Conservation (phyloP, 92 coral and sea anemone genomes). For the Epizoanthus fatuus region DNA sequence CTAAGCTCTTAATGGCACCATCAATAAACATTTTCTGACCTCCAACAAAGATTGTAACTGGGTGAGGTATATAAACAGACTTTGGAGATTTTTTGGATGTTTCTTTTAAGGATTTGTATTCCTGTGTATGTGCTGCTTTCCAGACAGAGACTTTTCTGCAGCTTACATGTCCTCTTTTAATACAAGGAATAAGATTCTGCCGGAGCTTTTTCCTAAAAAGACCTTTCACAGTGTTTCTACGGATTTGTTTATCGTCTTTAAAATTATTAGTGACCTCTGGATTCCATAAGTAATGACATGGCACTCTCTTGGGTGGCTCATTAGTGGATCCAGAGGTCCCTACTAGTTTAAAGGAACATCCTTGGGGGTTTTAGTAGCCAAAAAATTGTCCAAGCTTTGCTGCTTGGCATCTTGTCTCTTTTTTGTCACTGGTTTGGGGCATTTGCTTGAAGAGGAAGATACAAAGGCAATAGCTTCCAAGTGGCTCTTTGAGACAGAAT, state of each 20-base stretch:
- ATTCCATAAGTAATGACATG: constrained; percentile 51
- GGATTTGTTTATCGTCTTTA: constrained; percentile 40
- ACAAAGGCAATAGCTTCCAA: constrained; percentile 50
- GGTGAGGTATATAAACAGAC: constrained; percentile 42
- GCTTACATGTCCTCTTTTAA: constrained; percentile 28
- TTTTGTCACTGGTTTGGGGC: background rate
- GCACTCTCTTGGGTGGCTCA: background rate
- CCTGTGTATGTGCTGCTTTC: constrained; percentile 40
- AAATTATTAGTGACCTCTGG: constrained; percentile 65
- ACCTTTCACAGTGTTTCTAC: constrained; percentile 33
- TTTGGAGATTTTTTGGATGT: constrained; percentile 13
- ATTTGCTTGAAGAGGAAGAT: background rate
- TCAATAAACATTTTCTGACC: constrained; percentile 26
- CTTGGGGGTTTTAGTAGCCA: background rate
- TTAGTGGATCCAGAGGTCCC: constrained; percentile 54
- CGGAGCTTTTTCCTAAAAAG: constrained; percentile 10
- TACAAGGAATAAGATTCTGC: background rate
- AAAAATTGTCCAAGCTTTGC: constrained; percentile 8
- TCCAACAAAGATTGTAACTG: background rate
- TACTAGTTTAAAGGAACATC: constrained; percentile 53
- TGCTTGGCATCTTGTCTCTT: constrained; percentile 21
- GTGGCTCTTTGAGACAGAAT: constrained; percentile 31
- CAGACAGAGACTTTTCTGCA: constrained; percentile 21
- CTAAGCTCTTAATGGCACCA: constrained; percentile 53
- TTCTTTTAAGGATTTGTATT: background rate